A percentile compares a stretch with the other conserved stretches of the same genome.
Evolutionary conservation across 2,797 vertebrate genomes (phyloP).

Genomic region (Neopelma chrysocephalum): DNA sequence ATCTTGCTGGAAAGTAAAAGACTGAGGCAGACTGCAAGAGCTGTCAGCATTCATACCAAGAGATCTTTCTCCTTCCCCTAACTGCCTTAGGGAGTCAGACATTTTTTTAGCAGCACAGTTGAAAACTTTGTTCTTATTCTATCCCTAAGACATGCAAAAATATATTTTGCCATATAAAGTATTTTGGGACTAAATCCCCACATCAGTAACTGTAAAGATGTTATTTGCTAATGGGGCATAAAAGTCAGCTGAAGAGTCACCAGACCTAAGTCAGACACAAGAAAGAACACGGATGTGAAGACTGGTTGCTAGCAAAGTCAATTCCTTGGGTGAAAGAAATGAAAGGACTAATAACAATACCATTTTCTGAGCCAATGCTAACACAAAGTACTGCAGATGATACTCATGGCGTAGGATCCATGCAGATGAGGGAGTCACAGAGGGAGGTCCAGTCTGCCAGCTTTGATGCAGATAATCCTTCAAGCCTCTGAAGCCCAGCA

Average conservation of each 20-base stretch:
- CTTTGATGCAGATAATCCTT: conserved; percentile 84
- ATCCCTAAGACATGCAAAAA: neutral
- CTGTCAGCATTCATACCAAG: neutral
- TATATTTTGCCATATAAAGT: neutral
- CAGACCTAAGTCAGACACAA: neutral
- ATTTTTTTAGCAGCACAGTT: neutral
- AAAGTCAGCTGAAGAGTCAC: neutral
- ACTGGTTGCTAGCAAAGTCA: neutral
- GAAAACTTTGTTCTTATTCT: neutral
- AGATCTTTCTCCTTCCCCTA: neutral
- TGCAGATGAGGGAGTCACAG: conserved; percentile 77
- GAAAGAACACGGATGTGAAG: neutral
- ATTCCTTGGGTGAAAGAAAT: neutral
- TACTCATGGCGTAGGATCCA: conserved; percentile 93
- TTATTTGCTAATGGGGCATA: neutral
- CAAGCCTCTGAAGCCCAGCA: conserved; percentile 81
- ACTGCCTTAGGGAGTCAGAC: neutral
- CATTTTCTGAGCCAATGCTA: conserved; percentile 81
- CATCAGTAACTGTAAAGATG: neutral
- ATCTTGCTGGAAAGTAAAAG: neutral
- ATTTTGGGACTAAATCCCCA: neutral
- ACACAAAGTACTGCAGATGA: conserved; percentile 89
- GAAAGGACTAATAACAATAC: conserved; percentile 57
- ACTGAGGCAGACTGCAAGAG: neutral
- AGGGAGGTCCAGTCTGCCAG: conserved; percentile 77